Base-by-base conservation (phyloP, 2,888 invertebrate genomes). In the Drosophila rellima region DNA sequence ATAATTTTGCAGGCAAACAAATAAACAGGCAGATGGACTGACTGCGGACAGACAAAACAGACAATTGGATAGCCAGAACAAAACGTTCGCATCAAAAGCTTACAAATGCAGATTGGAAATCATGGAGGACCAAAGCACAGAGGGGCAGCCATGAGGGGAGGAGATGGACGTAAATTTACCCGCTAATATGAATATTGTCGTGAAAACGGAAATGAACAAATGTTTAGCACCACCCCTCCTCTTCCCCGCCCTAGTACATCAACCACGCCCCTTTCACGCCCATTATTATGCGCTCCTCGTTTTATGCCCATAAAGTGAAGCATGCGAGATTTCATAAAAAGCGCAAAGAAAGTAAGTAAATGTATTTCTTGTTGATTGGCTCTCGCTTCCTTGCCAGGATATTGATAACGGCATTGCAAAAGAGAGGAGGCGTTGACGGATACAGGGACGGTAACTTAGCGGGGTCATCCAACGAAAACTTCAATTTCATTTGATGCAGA, bases 161-260 rank as follows among this genome's bases (percentile, higher is more conserved):
- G 18, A 40, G 20, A n/a, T 44, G 66, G 52, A 70, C 77, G 63
- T 60, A 71, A 77, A 81, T 84, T 81, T 87, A 81, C 71, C 81
- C 87, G 85, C 85, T 86, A 87, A 86, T 86, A 86, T 86, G 87
- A 87, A 86, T 87, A 82, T 87, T 87, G 85, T 82, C 82, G 70
- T 82, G 82, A 70, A 63, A 86, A 74, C 72, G 79, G 75, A 86
- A 85, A 81, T 86, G 87, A 85, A 74, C 84, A 86, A 82, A 81
- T 84, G 67, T 84, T 82, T 65, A 33, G 40, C 63, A 55, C 61
- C 51, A 48, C 59, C 39, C 17, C 35, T 39, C 26, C n/a, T 17
- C 18, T 3, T n/a, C n/a, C n/a, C n/a, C n/a, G n/a, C n/a, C n/a
- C n/a, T n/a, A n/a, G n/a, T n/a, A n/a, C n/a, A n/a, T n/a, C n/a